A percentile compares a stretch with the other conserved stretches of the same genome.
phyloP scores from a whole-genome alignment of 2,797 vertebrate species.

The Zonotrichia albicollis region DNA sequence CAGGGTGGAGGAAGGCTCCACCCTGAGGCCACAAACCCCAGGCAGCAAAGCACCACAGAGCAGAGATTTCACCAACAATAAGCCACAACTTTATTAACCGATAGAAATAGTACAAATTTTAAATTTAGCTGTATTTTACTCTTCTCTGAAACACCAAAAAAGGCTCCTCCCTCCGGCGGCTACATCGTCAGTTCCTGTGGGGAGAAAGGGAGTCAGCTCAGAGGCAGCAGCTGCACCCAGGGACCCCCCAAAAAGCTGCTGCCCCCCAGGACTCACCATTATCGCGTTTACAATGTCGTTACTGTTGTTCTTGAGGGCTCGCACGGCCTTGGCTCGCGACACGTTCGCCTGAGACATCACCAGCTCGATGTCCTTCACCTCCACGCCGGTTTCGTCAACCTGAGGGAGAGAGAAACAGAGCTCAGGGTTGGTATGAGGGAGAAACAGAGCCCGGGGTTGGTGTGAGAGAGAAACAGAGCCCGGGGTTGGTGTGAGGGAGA shows the following conservation, averaged over 20 bases:
- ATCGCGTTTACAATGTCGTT: slow-evolving; percentile 99
- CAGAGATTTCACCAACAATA: slow-evolving; percentile 79
- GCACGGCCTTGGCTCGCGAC: slow-evolving; percentile 95
- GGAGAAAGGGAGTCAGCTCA: not conserved
- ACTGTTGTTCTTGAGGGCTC: slow-evolving; percentile 98
- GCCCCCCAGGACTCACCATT: slow-evolving; percentile 84
- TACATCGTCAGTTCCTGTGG: slow-evolving; percentile 97
- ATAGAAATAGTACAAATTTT: slow-evolving; percentile 99
- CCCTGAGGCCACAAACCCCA: not conserved
- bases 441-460: no score
- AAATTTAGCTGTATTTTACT: slow-evolving; percentile 84
- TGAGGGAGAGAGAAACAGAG: slow-evolving; percentile 39
- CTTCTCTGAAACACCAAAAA: slow-evolving; percentile 79
- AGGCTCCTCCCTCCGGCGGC: slow-evolving; percentile 64
- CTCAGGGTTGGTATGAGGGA: no score
- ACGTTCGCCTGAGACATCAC: slow-evolving; percentile 99
- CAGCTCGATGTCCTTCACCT: slow-evolving; percentile 98
- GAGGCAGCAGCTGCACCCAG: not conserved
- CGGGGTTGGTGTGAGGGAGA: no score
- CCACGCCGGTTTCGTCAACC: slow-evolving; percentile 97
- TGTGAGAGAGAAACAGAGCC: slow-evolving; percentile 27
- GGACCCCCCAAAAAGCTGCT: not conserved
- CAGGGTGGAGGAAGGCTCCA: not conserved
- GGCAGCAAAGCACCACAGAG: not conserved
- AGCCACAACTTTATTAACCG: slow-evolving; percentile 94